Evolutionary conservation across 2,888 invertebrate genomes (phyloP).

Genomic region (Pegoplata infirma): DNA sequence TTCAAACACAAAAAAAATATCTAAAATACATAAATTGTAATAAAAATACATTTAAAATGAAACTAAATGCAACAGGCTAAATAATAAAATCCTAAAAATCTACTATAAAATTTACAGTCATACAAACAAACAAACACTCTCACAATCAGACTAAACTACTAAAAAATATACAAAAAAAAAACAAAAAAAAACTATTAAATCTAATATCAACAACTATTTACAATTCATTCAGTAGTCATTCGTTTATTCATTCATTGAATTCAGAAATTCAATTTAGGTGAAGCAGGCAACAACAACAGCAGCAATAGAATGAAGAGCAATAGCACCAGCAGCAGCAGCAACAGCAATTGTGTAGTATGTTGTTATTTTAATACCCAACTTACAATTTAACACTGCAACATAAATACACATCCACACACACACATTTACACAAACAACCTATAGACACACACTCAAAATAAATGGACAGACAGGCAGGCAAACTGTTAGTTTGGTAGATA

Average conservation of each 20-base stretch:
- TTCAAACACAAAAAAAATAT: neutral
- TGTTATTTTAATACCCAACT: slow-evolving; percentile 52
- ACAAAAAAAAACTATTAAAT: slow-evolving; percentile 65
- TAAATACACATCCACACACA: slow-evolving; percentile 11
- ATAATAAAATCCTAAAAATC: slow-evolving; percentile 46
- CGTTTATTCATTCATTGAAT: slow-evolving; percentile 72
- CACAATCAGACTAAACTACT: slow-evolving; percentile 18
- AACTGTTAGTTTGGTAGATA: slow-evolving; percentile 11
- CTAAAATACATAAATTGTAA: slow-evolving; percentile 8
- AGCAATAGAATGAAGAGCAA: slow-evolving; percentile 33
- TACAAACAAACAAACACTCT: neutral
- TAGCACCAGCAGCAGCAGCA: slow-evolving; percentile 36
- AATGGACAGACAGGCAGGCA: slow-evolving; percentile 43
- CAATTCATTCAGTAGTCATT: slow-evolving; percentile 68
- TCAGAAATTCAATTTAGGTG: slow-evolving; percentile 75
- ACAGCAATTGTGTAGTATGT: slow-evolving; percentile 24
- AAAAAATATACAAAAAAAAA: slow-evolving; percentile 28
- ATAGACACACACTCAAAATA: neutral
- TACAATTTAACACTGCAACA: slow-evolving; percentile 39
- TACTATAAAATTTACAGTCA: slow-evolving; percentile 31
- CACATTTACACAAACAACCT: neutral
- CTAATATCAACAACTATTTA: slow-evolving; percentile 67
- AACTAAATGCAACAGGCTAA: slow-evolving; percentile 54
- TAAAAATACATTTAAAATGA: neutral
- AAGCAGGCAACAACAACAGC: slow-evolving; percentile 45